Conservation (phyloP, 2,888 invertebrate species). For the Campopleginae sp. region DNA sequence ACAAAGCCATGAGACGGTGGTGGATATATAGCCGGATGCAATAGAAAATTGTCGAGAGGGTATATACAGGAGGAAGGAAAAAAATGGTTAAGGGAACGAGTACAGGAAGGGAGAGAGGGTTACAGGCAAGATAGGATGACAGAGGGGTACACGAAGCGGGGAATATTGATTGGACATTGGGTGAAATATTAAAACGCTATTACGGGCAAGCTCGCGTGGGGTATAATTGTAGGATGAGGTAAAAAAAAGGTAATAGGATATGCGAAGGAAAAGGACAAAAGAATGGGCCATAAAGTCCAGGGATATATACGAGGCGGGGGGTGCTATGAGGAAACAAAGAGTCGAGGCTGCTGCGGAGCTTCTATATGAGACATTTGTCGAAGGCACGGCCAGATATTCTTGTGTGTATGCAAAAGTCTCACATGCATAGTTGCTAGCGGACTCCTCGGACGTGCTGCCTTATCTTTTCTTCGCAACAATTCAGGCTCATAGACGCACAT, state of each 20-base stretch:
- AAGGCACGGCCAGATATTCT: not conserved
- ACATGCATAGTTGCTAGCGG: not conserved
- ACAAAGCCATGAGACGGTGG: not conserved
- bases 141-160: constrained; percentile 56
- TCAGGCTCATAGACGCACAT: constrained; percentile 6
- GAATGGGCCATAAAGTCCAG: constrained; percentile 41
- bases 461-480: constrained; percentile 48
- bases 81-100: constrained; percentile 35
- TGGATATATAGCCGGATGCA: constrained; percentile 12
- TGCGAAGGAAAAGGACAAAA: constrained; percentile 33
- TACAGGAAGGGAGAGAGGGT: constrained; percentile 43
- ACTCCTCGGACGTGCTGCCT: constrained; percentile 46
- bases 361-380: constrained; percentile 29
- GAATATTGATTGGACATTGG: constrained; percentile 82
- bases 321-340: constrained; percentile 48
- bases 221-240: constrained; percentile 73
- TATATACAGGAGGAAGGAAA: constrained; percentile 47
- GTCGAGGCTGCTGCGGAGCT: constrained; percentile 46
- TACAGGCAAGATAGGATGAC: constrained; percentile 14
- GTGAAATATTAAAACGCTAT: constrained; percentile 83
- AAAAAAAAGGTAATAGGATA: constrained; percentile 29
- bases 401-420: not conserved
- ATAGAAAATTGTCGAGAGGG: constrained; percentile 68
- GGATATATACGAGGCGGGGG: constrained; percentile 12
- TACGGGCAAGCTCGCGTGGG: constrained; percentile 72